Evolutionary conservation across 2,113 vertebrate genomes (phyloP).

Genomic region (Eurypyga helias): DNA sequence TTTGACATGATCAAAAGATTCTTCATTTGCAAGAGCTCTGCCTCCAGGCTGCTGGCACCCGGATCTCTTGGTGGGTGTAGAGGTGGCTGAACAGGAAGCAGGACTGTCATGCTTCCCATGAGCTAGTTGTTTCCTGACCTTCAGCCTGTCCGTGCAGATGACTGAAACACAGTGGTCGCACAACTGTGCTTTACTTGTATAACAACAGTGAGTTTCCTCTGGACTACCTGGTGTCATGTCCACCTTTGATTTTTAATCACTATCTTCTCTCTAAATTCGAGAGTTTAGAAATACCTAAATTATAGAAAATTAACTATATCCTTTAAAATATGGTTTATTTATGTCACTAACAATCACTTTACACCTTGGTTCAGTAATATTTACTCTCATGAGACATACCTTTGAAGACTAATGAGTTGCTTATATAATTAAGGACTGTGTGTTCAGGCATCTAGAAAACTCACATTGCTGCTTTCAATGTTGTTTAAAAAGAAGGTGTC

Average conservation of each 20-base stretch:
- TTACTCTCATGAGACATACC: not conserved
- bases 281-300: not conserved
- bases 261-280: not conserved
- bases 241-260: not conserved
- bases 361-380: not conserved
- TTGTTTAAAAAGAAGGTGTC: not conserved
- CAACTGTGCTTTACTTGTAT: not conserved
- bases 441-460: not conserved
- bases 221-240: not conserved
- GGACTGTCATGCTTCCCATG: not conserved
- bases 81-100: not conserved
- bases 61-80: not conserved
- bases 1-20: fast-evolving
- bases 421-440: not conserved
- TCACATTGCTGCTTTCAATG: not conserved
- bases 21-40: not conserved
- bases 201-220: not conserved
- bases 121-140: not conserved
- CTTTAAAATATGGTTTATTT: not conserved
- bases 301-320: not conserved
- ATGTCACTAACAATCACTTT: not conserved
- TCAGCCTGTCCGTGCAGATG: not conserved
- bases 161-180: not conserved
- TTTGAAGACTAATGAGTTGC: not conserved
- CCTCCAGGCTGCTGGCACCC: not conserved